These are phyloP conservation scores for Saccostrea cuccullata DNA, from an alignment of 1,140 invertebrate species.

Conservation along the genomic window DNA sequence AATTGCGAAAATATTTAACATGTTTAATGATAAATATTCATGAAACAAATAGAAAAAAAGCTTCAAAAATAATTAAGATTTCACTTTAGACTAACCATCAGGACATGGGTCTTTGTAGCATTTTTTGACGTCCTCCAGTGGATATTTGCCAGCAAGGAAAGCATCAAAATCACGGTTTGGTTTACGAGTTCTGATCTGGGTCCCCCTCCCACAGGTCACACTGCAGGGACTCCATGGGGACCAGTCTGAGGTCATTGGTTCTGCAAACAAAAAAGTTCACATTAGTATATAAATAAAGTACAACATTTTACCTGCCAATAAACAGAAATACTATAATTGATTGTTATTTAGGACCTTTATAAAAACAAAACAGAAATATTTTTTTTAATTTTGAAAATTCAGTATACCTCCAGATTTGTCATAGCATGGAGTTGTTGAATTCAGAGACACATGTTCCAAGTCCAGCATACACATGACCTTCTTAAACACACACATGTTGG, in stretches of 20 bases:
- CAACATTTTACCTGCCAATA: no score
- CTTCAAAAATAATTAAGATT: background rate
- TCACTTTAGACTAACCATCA: slow-evolving; percentile 9
- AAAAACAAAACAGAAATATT: no score
- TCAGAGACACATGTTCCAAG: slow-evolving; percentile 35
- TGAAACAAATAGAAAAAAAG: background rate
- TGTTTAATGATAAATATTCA: no score
- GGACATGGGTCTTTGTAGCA: slow-evolving; percentile 51
- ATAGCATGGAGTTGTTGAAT: slow-evolving; percentile 41
- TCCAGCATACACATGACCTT: slow-evolving; percentile 49
- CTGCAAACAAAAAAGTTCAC: background rate
- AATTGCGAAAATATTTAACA: no score
- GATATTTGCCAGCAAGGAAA: slow-evolving; percentile 29
- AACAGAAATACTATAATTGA: no score
- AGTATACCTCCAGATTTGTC: slow-evolving; percentile 10
- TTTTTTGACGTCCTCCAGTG: slow-evolving; percentile 3
- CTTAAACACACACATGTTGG: slow-evolving; percentile 54
- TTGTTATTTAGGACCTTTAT: no score
- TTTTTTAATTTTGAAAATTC: no score
- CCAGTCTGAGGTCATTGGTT: slow-evolving; percentile 45
- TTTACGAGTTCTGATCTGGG: slow-evolving; percentile 36
- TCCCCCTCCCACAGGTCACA: slow-evolving; percentile 50
- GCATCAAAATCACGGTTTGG: slow-evolving; percentile 40
- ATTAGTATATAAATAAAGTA: background rate
- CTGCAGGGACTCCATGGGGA: slow-evolving; percentile 46